Conservation (phyloP, 2,888 invertebrate genomes). For the Elysia crispata region DNA sequence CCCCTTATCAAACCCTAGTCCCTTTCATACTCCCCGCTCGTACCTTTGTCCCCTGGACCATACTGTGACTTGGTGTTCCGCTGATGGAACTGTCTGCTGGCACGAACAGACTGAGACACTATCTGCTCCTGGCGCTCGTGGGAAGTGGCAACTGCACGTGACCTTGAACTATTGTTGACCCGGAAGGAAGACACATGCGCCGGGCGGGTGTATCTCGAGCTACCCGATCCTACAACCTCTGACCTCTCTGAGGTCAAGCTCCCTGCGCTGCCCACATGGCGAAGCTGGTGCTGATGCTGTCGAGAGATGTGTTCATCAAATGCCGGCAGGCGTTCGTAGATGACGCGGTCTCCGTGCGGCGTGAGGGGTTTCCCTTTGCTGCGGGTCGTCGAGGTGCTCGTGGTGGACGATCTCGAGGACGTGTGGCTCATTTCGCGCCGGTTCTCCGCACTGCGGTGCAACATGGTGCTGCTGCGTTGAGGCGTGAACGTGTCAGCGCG, state of each 20-base stretch:
- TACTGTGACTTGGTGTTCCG: too few species aligned
- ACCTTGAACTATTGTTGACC: neutral
- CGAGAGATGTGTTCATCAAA: neutral
- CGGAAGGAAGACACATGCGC: conserved; percentile 30
- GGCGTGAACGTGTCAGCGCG: conserved; percentile 22
- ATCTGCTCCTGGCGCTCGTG: too few species aligned
- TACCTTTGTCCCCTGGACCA: too few species aligned
- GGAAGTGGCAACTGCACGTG: too few species aligned
- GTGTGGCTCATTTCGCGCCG: conserved; percentile 1
- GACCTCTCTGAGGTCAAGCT: conserved; percentile 5
- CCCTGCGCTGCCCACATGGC: too few species aligned
- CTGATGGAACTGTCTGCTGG: too few species aligned
- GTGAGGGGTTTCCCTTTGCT: neutral
- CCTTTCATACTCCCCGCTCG: too few species aligned
- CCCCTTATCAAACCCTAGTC: too few species aligned
- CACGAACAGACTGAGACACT: too few species aligned
- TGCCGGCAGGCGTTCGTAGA: conserved; percentile 45
- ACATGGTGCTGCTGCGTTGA: conserved; percentile 44
- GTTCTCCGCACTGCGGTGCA: conserved; percentile 6
- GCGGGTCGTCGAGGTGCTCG: neutral
- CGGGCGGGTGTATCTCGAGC: neutral
- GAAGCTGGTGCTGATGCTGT: neutral
- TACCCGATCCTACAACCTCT: neutral
- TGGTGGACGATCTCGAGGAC: neutral
- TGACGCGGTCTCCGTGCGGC: conserved; percentile 23